Evolutionary conservation across 2,888 invertebrate species (phyloP).

Genomic region (Amphipoea lucens): DNA sequence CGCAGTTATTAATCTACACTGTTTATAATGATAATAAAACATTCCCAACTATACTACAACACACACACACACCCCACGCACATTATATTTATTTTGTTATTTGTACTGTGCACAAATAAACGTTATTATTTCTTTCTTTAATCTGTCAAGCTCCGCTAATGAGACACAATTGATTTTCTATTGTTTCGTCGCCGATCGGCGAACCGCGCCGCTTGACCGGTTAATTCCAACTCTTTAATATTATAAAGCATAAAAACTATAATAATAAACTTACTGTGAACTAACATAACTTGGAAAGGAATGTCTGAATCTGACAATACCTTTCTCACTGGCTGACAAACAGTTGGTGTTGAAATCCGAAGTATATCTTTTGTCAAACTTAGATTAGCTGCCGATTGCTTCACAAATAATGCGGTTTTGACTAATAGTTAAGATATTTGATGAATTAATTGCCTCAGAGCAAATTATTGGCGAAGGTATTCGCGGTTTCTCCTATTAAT

Average conservation of each 20-base stretch:
- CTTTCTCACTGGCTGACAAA: constrained; percentile 21
- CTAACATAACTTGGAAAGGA: neutral
- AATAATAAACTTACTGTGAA: neutral
- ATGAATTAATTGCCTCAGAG: constrained; percentile 73
- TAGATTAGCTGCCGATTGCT: constrained; percentile 56
- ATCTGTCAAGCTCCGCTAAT: too few species aligned
- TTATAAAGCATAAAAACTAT: neutral
- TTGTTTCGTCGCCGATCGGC: too few species aligned
- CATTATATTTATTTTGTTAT: neutral
- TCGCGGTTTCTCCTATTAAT: constrained; percentile 74
- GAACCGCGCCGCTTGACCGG: too few species aligned
- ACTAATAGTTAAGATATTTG: constrained; percentile 66
- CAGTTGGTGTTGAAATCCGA: constrained; percentile 19
- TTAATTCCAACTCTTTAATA: neutral
- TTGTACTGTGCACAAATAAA: neutral
- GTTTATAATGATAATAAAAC: constrained; percentile 27
- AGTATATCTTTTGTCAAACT: constrained; percentile 54
- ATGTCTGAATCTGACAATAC: constrained; percentile 2
- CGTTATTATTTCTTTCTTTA: neutral
- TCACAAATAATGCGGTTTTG: constrained; percentile 62
- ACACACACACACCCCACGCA: neutral
- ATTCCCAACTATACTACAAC: neutral
- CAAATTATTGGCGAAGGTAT: constrained; percentile 71
- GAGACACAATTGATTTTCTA: too few species aligned
- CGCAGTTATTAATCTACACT: constrained; percentile 40